Conservation (phyloP, 1,140 invertebrate genomes). For the Hycleus cichorii region DNA sequence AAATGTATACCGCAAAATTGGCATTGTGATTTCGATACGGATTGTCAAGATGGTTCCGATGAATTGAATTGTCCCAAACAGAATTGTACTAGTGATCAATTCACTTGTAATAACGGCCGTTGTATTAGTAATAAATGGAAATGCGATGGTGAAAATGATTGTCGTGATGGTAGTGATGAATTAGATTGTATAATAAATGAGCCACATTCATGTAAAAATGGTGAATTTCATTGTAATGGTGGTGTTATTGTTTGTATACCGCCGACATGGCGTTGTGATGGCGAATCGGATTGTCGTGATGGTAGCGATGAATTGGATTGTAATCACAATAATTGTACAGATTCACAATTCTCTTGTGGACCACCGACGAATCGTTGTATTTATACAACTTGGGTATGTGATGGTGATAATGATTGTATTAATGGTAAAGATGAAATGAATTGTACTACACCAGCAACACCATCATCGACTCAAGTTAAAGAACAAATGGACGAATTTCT, state of each 20-base stretch:
- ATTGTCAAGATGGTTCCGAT: conserved; percentile 53
- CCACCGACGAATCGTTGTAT: conserved; percentile 56
- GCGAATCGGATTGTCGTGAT: conserved; percentile 37
- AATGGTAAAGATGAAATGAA: conserved; percentile 66
- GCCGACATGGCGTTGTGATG: conserved; percentile 53
- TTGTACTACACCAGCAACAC: conserved; percentile 42
- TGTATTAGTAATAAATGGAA: conserved; percentile 73
- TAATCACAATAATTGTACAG: conserved; percentile 47
- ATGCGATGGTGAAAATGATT: conserved; percentile 71
- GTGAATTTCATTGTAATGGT: conserved; percentile 34
- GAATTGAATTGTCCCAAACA: conserved; percentile 43
- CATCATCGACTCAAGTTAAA: conserved; percentile 1
- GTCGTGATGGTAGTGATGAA: conserved; percentile 68
- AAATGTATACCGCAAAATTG: conserved; percentile 44
- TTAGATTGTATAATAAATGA: conserved; percentile 37
- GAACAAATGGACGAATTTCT: conserved; percentile 2
- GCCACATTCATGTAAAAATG: conserved; percentile 32
- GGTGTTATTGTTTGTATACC: conserved; percentile 54
- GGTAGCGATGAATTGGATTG: conserved; percentile 42
- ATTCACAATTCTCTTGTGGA: conserved; percentile 59
- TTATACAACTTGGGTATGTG: conserved; percentile 63
- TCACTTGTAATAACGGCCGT: conserved; percentile 62
- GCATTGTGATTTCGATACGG: conserved; percentile 45
- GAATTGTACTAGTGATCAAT: conserved; percentile 59
- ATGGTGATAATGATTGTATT: conserved; percentile 61